These are phyloP conservation scores for Erythrocercus mccallii DNA, from an alignment of 2,113 vertebrate species.

Conservation along the genomic window DNA sequence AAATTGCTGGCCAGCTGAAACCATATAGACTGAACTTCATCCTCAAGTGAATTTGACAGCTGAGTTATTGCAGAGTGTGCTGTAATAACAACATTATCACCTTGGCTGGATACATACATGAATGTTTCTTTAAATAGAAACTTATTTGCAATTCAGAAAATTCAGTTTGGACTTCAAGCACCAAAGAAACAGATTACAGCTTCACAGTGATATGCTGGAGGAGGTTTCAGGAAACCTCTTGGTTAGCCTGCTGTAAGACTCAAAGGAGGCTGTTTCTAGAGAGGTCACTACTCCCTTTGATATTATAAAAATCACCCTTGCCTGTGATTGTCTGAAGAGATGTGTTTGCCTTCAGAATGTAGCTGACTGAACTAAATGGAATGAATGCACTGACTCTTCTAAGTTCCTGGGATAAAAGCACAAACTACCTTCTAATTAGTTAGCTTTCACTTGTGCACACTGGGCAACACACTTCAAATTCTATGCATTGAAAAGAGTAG, in stretches of 20 bases:
- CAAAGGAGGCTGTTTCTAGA: neutral
- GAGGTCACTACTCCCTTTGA: neutral
- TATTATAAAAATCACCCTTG: neutral
- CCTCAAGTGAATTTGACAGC: constrained; percentile 47
- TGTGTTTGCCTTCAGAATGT: neutral
- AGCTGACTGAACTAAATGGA: neutral
- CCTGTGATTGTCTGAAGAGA: neutral
- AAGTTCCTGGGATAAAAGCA: neutral
- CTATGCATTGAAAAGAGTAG: neutral
- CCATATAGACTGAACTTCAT: constrained; percentile 1
- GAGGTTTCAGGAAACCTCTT: neutral
- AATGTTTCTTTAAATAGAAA: constrained; percentile 23
- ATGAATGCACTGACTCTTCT: neutral
- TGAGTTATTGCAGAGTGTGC: constrained; percentile 55
- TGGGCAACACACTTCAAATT: neutral
- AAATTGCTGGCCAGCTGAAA: constrained; percentile 9
- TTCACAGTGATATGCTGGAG: neutral
- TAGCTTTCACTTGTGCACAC: neutral
- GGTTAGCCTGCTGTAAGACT: neutral
- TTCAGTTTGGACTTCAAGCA: constrained; percentile 33
- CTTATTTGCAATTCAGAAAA: constrained; percentile 54
- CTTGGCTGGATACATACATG: constrained; percentile 8
- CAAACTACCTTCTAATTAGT: neutral
- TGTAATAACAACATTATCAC: constrained; percentile 50
- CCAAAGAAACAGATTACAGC: neutral